Evolutionary conservation across 1,140 invertebrate species (phyloP), one percentile per base, ranked within the genome.

Genomic region (Thalassaphorura encarpata): DNA sequence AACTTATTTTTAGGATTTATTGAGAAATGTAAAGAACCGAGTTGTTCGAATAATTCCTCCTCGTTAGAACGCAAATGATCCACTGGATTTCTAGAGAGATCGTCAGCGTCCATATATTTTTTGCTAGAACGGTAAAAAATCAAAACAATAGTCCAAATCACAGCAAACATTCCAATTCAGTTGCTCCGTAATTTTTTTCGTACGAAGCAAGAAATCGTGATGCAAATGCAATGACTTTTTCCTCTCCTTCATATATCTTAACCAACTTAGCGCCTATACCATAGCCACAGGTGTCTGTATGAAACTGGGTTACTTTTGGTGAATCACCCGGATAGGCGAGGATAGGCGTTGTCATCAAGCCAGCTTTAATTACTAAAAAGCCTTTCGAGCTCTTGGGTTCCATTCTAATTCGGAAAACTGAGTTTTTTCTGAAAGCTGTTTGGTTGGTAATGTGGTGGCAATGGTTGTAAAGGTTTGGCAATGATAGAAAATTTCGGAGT

Each of bases 161-260:
- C 60, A 0, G 69, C 73, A 76, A 55, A 41, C 64, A 67, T 66
- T 77, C 75, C 40, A 60, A 56, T 62, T 76, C 71, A 0, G 68
- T 72, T 1, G 64, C 63, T 1, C 60, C 47, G 50, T 70, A 76
- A 5, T 69, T 69, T 40, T 52, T 56, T 64, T 76, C 73, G 11
- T 53, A 15, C 6, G 56, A 43, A 27, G 31, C 48, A 11, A 76
- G 50, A 4, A 62, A 51, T n/a, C 72, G 45, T 26, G 68, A 67
- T 4, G 33, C 31, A 24, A 31, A 51, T 4, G 45, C 45, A 27
- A 47, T 47, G 11, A 27, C 26, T 4, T 8, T 23, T 47, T 49
- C 29, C 19, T 31, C 21, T 3, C 21, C 28, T 18, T 49, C 47
- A n/a, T 31, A 16, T 11, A 49, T 33, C 19, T 49, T 26, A 18